A percentile compares a stretch with the other conserved stretches of the same genome.
These are phyloP conservation scores for Cebidichthys violaceus DNA, from an alignment of 2,113 vertebrate species.

Conservation along the genomic window DNA sequence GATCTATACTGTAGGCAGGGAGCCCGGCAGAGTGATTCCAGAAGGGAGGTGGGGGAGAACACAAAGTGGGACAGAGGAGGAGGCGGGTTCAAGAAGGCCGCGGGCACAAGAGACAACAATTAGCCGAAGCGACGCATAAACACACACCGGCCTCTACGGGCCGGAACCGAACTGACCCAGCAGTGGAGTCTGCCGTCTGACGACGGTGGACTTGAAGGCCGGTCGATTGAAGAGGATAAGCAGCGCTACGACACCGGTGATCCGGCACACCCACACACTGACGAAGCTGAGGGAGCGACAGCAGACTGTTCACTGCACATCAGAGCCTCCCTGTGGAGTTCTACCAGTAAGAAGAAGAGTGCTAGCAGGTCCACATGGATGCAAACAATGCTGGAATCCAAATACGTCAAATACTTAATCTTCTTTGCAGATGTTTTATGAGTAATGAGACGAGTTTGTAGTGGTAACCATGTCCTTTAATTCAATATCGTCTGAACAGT, in stretches of 20 bases:
- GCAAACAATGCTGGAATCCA: neutral
- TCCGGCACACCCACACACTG: neutral
- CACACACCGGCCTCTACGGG: no score
- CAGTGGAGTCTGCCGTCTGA: no score
- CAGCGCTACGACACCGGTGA: neutral
- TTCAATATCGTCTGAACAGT: neutral
- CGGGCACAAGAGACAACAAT: neutral
- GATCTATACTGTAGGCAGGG: no score
- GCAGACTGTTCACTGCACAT: neutral
- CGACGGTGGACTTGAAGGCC: no score
- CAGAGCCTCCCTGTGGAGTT: neutral
- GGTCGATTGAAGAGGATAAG: neutral
- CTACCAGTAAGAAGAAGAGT: neutral
- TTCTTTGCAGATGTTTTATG: neutral
- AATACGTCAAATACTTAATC: neutral
- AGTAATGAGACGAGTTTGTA: neutral
- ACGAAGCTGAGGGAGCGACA: neutral
- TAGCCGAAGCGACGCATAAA: no score
- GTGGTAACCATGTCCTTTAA: neutral
- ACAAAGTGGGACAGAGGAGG: no score
- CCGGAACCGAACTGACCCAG: neutral
- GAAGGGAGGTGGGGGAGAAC: no score
- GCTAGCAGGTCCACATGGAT: neutral
- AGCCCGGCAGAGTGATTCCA: no score
- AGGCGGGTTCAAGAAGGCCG: neutral